Percentiles rank a stretch among this genome's conserved stretches.
phyloP scores from a whole-genome alignment of 2,888 invertebrate species.

The Ctenicera cuprea region DNA sequence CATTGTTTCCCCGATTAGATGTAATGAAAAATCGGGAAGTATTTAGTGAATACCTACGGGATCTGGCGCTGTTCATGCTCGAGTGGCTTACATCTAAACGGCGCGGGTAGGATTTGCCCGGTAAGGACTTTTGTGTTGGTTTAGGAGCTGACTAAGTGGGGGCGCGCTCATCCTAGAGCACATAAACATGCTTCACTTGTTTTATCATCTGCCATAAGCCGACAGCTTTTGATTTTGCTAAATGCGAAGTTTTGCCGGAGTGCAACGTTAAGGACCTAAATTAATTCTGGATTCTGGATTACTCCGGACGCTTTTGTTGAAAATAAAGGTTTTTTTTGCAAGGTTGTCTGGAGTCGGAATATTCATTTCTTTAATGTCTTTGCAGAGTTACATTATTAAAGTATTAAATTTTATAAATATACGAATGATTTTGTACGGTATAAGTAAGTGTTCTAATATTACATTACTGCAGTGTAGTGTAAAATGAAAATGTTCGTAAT shows the following conservation, averaged over 20 bases:
- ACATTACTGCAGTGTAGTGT: no score
- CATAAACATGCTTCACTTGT: constrained; percentile 52
- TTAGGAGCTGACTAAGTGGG: constrained; percentile 52
- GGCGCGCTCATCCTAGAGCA: constrained; percentile 45
- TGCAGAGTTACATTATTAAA: no score
- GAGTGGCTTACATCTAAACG: constrained; percentile 53
- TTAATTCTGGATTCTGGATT: constrained; percentile 32
- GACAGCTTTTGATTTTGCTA: constrained; percentile 51
- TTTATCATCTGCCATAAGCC: constrained; percentile 52
- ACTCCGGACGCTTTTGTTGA: neutral
- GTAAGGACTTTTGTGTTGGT: constrained; percentile 54
- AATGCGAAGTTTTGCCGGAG: constrained; percentile 43
- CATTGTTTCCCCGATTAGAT: constrained; percentile 54
- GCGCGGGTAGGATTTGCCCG: constrained; percentile 52
- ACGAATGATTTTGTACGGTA: no score
- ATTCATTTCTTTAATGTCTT: neutral
- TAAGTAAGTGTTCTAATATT: no score
- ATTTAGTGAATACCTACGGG: constrained; percentile 55
- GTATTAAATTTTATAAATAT: no score
- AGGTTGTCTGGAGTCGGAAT: neutral
- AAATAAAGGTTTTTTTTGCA: neutral
- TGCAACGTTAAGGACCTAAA: constrained; percentile 39
- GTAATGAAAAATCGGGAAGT: constrained; percentile 56
- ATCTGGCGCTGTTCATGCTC: constrained; percentile 51
- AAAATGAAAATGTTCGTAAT: no score